A percentile compares a stretch with the other conserved stretches of the same genome.
These are phyloP conservation scores for Alsophila aescularia DNA, from an alignment of 2,888 invertebrate species.

Conservation along the genomic window DNA sequence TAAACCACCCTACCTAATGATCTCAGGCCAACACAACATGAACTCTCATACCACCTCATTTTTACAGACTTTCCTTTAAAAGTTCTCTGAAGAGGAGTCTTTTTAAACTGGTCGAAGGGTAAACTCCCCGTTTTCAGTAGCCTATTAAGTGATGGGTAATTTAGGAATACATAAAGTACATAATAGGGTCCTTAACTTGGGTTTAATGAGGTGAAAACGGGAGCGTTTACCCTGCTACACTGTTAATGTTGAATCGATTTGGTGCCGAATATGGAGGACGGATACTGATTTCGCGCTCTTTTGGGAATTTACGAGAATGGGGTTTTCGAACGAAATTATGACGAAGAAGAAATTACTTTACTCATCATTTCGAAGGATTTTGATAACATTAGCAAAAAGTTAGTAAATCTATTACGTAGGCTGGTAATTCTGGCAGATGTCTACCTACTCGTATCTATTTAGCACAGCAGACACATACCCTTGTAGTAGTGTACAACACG, in stretches of 20 bases:
- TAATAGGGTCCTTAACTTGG: constrained; percentile 81
- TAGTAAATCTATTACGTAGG: too few species aligned
- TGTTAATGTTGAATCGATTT: constrained; percentile 63
- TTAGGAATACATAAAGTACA: constrained; percentile 84
- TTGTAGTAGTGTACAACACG: too few species aligned
- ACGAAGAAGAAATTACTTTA: too few species aligned
- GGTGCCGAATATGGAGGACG: background rate
- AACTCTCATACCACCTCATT: constrained; percentile 43
- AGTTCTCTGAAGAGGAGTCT: constrained; percentile 45
- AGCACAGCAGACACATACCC: too few species aligned
- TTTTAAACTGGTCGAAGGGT: constrained; percentile 59
- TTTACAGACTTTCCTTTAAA: constrained; percentile 13
- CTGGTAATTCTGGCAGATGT: too few species aligned
- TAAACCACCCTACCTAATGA: constrained; percentile 71
- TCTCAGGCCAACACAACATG: constrained; percentile 55
- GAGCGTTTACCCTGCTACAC: constrained; percentile 66
- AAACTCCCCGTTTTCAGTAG: constrained; percentile 66
- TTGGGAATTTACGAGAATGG: background rate
- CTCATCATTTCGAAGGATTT: too few species aligned
- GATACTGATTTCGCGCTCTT: background rate
- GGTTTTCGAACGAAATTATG: background rate
- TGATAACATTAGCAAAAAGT: too few species aligned
- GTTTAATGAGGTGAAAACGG: constrained; percentile 83
- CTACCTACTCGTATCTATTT: too few species aligned
- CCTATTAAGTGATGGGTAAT: constrained; percentile 84